Conservation (phyloP, 2,797 vertebrate species). For the Sciaenops ocellatus region DNA sequence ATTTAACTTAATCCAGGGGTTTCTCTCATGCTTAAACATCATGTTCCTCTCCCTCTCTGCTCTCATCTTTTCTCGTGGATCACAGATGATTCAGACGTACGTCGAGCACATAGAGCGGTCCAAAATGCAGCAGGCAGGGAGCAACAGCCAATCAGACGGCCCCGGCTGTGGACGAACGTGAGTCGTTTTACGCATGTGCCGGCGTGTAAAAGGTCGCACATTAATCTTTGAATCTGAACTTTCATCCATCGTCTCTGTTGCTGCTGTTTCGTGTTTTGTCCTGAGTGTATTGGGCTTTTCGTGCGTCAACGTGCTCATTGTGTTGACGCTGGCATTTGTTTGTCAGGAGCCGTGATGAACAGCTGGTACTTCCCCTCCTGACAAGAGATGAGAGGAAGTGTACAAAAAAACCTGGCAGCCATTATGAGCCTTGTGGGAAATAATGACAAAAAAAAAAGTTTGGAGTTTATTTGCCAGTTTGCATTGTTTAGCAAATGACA, state of each 20-base stretch:
- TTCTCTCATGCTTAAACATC: neutral
- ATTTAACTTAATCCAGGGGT: neutral
- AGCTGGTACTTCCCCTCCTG: conserved; percentile 14
- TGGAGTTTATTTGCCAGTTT: conserved; percentile 13
- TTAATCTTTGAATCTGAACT: conserved; percentile 43
- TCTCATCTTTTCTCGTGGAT: neutral
- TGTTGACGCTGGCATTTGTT: neutral
- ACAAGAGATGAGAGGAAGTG: conserved; percentile 15
- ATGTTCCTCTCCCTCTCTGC: neutral
- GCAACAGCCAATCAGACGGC: conserved; percentile 92
- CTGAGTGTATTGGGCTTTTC: conserved; percentile 15
- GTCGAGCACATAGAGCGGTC: conserved; percentile 97
- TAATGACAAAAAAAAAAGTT: conserved; percentile 20
- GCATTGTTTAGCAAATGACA: neutral
- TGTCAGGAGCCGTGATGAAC: conserved; percentile 32
- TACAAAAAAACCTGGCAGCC: conserved; percentile 6
- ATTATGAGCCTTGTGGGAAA: conserved; percentile 16
- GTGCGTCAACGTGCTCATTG: conserved; percentile 18
- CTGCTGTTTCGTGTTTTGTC: conserved; percentile 33
- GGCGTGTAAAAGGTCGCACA: conserved; percentile 67
- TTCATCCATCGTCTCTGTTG: conserved; percentile 29
- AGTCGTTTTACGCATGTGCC: conserved; percentile 59
- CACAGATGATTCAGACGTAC: conserved; percentile 98
- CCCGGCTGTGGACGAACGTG: conserved; percentile 93
- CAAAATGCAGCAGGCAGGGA: conserved; percentile 93